phyloP scores from a whole-genome alignment of 2,113 vertebrate species.

The pig (Sus scrofa) region DNA sequence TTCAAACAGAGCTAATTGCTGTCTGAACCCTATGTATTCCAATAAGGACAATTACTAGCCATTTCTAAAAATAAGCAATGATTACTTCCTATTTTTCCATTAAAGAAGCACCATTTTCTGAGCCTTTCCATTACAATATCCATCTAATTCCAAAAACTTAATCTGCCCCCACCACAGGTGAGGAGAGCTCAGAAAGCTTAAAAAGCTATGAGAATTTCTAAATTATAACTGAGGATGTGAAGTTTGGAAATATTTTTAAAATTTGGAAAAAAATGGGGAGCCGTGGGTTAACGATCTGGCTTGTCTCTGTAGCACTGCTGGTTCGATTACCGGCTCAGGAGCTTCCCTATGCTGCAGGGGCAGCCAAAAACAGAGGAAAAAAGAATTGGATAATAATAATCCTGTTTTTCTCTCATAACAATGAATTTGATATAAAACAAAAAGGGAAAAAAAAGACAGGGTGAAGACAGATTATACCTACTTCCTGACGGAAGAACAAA shows the following conservation, averaged over 20 bases:
- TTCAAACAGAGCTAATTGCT: background rate
- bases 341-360: no score
- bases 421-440: background rate
- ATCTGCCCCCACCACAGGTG: background rate
- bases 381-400: background rate
- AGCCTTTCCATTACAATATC: background rate
- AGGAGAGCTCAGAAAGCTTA: background rate
- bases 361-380: no score
- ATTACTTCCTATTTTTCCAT: conserved; percentile 6
- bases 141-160: conserved; percentile 26
- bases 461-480: conserved; percentile 6
- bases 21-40: background rate
- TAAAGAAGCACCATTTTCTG: conserved; percentile 9
- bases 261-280: background rate
- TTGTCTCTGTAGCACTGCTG: no score
- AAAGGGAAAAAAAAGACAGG: background rate
- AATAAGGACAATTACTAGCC: background rate
- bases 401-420: conserved; percentile 40
- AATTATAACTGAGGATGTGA: conserved; percentile 32
- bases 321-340: no score
- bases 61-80: background rate
- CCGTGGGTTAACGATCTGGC: no score
- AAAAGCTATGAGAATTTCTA: conserved; percentile 14
- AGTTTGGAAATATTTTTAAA: conserved; percentile 20
- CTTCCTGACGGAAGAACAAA: conserved; percentile 11